Conservation (phyloP, 23 tunicate species). For the Botrylloides violaceus region DNA sequence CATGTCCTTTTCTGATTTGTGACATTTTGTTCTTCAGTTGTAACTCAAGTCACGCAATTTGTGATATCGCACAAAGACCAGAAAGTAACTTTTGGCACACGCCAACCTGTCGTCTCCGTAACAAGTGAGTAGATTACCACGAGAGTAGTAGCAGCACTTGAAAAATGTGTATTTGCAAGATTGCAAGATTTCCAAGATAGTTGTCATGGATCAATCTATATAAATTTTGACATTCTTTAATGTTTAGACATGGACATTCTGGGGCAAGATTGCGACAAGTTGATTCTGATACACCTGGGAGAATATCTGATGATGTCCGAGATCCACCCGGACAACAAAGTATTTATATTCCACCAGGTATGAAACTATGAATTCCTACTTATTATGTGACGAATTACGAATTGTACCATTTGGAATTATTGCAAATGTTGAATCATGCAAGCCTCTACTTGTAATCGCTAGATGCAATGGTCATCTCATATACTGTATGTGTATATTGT, state of each 20-base stretch:
- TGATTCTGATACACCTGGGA: background rate
- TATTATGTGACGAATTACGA: no score
- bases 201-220: background rate
- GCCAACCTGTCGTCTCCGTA: background rate
- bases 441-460: no score
- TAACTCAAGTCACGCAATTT: background rate
- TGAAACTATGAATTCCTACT: background rate
- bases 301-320: slow-evolving; percentile 15
- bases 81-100: background rate
- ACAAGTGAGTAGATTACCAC: background rate
- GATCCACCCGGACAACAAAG: slow-evolving; percentile 31
- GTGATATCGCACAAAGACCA: background rate
- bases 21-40: background rate
- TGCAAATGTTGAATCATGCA: no score
- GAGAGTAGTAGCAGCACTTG: no score
- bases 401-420: no score
- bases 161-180: no score
- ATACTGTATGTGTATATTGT: no score
- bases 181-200: no score
- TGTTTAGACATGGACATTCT: background rate
- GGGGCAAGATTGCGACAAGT: background rate
- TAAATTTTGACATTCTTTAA: background rate
- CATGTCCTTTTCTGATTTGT: no score
- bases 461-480: no score
- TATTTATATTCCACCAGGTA: slow-evolving; percentile 28